Conservation (phyloP, 2,797 vertebrate genomes). For the Lerista edwardsae region DNA sequence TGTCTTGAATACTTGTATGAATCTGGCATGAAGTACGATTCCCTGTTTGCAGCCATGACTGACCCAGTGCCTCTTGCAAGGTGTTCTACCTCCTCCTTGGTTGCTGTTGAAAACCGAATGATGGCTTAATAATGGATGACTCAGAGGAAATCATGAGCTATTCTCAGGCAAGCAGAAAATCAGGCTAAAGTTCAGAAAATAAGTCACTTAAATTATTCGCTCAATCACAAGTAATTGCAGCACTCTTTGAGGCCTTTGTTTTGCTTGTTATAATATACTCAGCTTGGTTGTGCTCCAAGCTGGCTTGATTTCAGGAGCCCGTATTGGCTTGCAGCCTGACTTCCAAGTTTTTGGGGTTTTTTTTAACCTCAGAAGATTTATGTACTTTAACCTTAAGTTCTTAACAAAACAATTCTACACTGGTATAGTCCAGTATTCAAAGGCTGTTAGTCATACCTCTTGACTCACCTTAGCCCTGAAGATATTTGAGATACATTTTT, state of each 20-base stretch:
- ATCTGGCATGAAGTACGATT: background rate
- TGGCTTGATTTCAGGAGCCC: conserved; percentile 18
- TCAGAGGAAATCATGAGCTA: conserved; percentile 19
- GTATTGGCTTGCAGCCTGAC: background rate
- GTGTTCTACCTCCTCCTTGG: background rate
- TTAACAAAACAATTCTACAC: background rate
- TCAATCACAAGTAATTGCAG: conserved; percentile 28
- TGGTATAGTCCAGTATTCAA: background rate
- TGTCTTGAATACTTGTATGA: background rate
- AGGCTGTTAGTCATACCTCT: background rate
- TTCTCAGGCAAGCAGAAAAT: conserved; percentile 39
- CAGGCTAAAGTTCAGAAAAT: conserved; percentile 27
- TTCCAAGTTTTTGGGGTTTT: background rate
- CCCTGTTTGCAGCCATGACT: background rate
- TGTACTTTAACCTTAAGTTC: background rate
- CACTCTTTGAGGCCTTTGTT: conserved; percentile 20
- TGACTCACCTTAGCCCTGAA: background rate
- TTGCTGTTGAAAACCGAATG: background rate
- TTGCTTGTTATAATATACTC: background rate
- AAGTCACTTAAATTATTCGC: conserved; percentile 32
- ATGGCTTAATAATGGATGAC: conserved; percentile 22
- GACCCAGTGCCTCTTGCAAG: background rate
- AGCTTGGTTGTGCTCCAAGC: conserved; percentile 21
- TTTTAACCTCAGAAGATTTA: background rate
- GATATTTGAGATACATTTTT: background rate